Evolutionary conservation across 2,888 invertebrate species (phyloP), one percentile per base, ranked within the genome.

Genomic region (Ochropleura leucogaster): DNA sequence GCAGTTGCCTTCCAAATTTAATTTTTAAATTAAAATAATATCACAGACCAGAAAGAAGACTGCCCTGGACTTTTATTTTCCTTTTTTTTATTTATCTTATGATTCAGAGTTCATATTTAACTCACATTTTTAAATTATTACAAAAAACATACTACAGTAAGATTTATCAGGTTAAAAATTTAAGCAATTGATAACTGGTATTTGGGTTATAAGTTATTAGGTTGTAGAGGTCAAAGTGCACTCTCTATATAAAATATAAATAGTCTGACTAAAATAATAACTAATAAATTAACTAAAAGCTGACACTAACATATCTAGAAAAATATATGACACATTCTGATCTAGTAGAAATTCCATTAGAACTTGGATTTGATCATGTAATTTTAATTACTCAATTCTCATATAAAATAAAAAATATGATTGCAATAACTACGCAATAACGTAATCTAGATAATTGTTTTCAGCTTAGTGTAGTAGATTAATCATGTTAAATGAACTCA

Each of bases 401-500:
- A 42, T 7, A 5, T 0, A n/a, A 3, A 6, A 30, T 30, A 4
- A 74, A 59, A 59, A 16, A 4, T 10, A 42, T 3, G 12, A 40
- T 55, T 40, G 44, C 44, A 6, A 42, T 57, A 57, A 83, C 68
- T 74, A 47, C 66, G 68, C 68, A 68, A 42, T 44, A 62, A 57
- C 12, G 10, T 59, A 40, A 46, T 63, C 4, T 44, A 77, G 46
- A 49, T 79, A 68, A 69, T 62, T 77, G n/a, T 82, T 74, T 59
- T 14, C 14, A 47, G 47, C 49, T 46, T 44, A 47, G 10, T 59
- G 4, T 30, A 59, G 20, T 30, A 40, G 30, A n/a, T 62, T 53
- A 63, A 14, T 55, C 20, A 44, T 63, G 16, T 46, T 72, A 44
- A 72, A 64, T 79, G 65, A 73, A 74, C 66, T 71, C 86, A 80